Base-by-base conservation (phyloP, 2,113 vertebrate genomes). In the Balaeniceps rex region DNA sequence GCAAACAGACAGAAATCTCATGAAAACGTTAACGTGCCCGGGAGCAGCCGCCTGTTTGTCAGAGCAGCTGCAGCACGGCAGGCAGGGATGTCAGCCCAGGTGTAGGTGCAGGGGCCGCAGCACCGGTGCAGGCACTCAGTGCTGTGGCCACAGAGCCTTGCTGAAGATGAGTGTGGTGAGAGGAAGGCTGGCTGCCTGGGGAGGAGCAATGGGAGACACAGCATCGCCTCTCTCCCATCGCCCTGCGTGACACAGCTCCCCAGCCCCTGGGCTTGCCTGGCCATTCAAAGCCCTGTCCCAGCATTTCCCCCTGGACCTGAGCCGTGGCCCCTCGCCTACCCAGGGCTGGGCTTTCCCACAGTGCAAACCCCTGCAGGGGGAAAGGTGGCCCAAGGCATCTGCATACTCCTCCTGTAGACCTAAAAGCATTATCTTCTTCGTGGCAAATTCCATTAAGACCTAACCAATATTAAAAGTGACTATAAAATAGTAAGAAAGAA, bases 201-300 rank as follows among this genome's bases (percentile, higher is more conserved):
- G 12, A 66, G 22, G 22, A 55, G 46, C 31, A 47, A 21, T 4
- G 28, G 25, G 42, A 70, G 12, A 36, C 42, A 31, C 19, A 34
- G 14, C 44, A 38, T 26, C 4, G 0, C 16, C 31, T 42, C 34
- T 46, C 19, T 81, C 36, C n/a, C 9, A 1, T 31, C 3, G 4
- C 14, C n/a, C 40, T 46, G 33, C 1, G 1, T 1, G 8, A 36
- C 1, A 1, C 57, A 64, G 34, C 7, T 68, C 25, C 44, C 22
- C 16, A 21, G 26, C 11, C 29, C 44, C 34, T 42, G 44, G 29
- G 15, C 29, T 87, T 42, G 22, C 49, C 51, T 31, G 33, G 26
- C 19, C 2, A 0, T 38, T 63, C 24, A 63, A 75, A 55, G 19
- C 24, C 24, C 19, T 51, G 28, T 64, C 36, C 34, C 25, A 17